Evolutionary conservation across 92 coral and sea anemone genomes (phyloP), one percentile per base, ranked within the genome.

Genomic region (Umimayanthus kanabou): DNA sequence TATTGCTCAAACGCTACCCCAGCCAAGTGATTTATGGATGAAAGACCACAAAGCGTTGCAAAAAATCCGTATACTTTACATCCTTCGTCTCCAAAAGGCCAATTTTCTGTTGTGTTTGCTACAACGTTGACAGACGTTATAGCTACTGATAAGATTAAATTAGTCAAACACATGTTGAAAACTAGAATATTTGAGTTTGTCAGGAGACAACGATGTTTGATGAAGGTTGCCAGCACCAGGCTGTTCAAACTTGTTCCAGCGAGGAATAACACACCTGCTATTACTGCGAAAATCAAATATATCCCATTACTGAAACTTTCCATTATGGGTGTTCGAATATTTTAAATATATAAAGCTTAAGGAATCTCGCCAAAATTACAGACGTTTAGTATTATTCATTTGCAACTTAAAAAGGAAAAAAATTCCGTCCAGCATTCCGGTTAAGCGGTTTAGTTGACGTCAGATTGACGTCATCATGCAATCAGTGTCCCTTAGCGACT

Each of bases 231-330:
- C 30, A 69, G 74, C 9, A n/a, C 28, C 28, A 69, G 4, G 33
- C 74, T 37, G 74, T 69, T 69, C 30, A 69, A 37, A n/a, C n/a
- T 69, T 69, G 74, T 69, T 69, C 74, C 74, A 37, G 28, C n/a
- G 28, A 69, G n/a, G 74, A 69, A 69, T 29, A 69, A 10, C n/a
- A 69, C n/a, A n/a, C 37, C 28, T 37, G 30, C 74, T 39, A 5
- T 25, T 30, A 70, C 29, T 30, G 13, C 15, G 29, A n/a, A 70
- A 70, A 70, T 70, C 75, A 70, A 39, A 70, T 6, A 70, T 70
- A 70, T n/a, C 25, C 29, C 5, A 39, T 30, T 70, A 39, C 39
- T 70, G 33, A 25, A 15, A 70, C 29, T 70, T 70, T 70, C 75
- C 75, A 70, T 70, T 33, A 33, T 33, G 37, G 37, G 1, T 33